These are phyloP conservation scores for Circaetus cinerascens DNA, from an alignment of 2,113 vertebrate species.

Conservation along the genomic window DNA sequence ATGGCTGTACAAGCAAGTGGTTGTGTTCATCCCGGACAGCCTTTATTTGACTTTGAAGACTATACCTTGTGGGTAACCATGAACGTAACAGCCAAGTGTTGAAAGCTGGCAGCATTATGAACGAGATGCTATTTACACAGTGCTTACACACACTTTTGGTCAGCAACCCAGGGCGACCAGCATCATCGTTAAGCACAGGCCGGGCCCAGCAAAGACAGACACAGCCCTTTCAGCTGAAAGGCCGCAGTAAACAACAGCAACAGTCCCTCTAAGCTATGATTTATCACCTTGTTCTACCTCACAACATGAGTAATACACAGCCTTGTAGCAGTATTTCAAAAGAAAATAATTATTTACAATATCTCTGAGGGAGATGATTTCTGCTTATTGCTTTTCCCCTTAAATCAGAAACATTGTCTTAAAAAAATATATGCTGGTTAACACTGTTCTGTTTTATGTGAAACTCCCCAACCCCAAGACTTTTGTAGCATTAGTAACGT, in stretches of 20 bases:
- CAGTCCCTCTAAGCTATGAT: not conserved
- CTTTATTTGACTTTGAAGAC: not conserved
- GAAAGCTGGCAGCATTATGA: not conserved
- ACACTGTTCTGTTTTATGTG: not conserved
- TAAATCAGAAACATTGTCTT: not conserved
- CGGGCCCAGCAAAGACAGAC: not conserved
- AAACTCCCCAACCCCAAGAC: not conserved
- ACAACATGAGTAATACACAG: not conserved
- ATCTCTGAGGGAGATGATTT: not conserved
- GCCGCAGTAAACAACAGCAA: not conserved
- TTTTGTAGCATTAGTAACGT: not conserved
- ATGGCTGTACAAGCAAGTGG: not conserved
- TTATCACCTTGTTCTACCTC: not conserved
- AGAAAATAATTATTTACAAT: not conserved
- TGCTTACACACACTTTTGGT: fast-evolving
- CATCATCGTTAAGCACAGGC: fast-evolving
- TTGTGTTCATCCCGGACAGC: not conserved
- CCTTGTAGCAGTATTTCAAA: not conserved
- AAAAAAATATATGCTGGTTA: not conserved
- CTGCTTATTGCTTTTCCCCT: not conserved
- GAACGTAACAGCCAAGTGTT: fast-evolving
- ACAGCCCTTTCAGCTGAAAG: not conserved
- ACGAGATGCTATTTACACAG: not conserved
- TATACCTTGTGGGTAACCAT: not conserved
- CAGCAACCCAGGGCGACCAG: not conserved